phyloP scores from a whole-genome alignment of 2,888 invertebrate species.

The Oscheius sp. region DNA sequence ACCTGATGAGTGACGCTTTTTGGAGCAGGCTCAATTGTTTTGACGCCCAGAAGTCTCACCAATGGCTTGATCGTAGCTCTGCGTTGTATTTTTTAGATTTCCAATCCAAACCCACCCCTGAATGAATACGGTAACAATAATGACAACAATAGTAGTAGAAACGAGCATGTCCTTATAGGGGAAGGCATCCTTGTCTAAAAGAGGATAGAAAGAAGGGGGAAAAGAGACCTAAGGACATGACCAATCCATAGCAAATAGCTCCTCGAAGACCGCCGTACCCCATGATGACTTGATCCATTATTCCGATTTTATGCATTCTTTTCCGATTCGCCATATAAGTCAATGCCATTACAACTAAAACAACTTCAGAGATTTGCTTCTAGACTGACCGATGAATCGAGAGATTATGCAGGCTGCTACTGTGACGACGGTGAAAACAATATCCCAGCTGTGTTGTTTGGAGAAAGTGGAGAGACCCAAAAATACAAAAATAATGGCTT shows the following conservation, averaged over 20 bases:
- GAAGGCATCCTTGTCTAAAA: constrained; percentile 76
- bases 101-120: no score
- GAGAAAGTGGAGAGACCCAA: constrained; percentile 92
- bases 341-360: constrained; percentile 77
- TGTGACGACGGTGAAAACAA: constrained; percentile 89
- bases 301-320: constrained; percentile 86
- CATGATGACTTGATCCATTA: constrained; percentile 81
- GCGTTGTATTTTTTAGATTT: no score
- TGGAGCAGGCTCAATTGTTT: constrained; percentile 71
- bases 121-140: constrained; percentile 97
- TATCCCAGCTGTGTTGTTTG: constrained; percentile 93
- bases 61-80: constrained; percentile 98
- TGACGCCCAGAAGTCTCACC: constrained; percentile 91
- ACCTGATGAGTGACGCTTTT: constrained; percentile 48
- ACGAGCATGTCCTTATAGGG: constrained; percentile 93
- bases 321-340: constrained; percentile 90
- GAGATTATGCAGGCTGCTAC: constrained; percentile 90
- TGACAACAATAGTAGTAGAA: constrained; percentile 94
- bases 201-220: background rate
- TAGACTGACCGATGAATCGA: constrained; percentile 82
- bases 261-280: constrained; percentile 94
- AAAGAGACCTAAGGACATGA: constrained; percentile 77
- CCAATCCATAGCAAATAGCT: constrained; percentile 89
- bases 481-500: constrained; percentile 99
- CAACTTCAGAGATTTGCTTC: background rate